Base-by-base conservation (phyloP, 1,140 invertebrate genomes). In the Limonius californicus region DNA sequence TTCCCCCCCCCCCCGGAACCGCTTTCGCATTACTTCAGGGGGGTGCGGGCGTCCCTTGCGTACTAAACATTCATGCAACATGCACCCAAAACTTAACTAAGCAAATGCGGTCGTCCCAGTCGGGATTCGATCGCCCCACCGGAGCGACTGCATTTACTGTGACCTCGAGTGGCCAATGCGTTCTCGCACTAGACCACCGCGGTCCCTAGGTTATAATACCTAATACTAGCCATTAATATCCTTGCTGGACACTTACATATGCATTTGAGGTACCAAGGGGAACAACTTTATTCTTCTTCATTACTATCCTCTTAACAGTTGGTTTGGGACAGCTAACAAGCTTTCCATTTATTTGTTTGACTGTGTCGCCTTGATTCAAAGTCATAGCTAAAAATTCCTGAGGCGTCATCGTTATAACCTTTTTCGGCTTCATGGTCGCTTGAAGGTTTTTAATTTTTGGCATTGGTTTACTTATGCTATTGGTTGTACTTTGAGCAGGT, bases 271-370 rank as follows among this genome's bases (percentile, higher is more conserved):
- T n/a, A n/a, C n/a, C n/a, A 18, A 71, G 58, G 67, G 70, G 62
- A 6, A 70, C 68, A 6, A 72, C 60, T 65, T 73, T 66, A 70
- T 78, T 81, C 64, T 76, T 77, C 45, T 80, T 80, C 58, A 68
- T 71, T 18, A 72, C 70, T 56, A 75, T 73, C 65, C 77, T 75
- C 65, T 80, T 81, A 4, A 80, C 21, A 9, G 57, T 62, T 12
- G 63, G 63, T 45, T 61, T 61, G 9, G 55, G 27, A 19, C 58
- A 43, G n/a, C 58, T 64, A 50, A 74, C 75, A 16, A 68, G 54
- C 43, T 62, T 58, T 32, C 62, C 63, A 54, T 70, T 70, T 15
- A 68, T 35, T 55, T 68, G 54, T 56, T 64, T 67, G 4, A 66
- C 16, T 27, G 63, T 18, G 56, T 63, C 12, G 68, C 62, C 15